A percentile compares a stretch with the other conserved stretches of the same genome.
phyloP scores from a whole-genome alignment of 2,888 invertebrate species.

The Thymelicus lineola region DNA sequence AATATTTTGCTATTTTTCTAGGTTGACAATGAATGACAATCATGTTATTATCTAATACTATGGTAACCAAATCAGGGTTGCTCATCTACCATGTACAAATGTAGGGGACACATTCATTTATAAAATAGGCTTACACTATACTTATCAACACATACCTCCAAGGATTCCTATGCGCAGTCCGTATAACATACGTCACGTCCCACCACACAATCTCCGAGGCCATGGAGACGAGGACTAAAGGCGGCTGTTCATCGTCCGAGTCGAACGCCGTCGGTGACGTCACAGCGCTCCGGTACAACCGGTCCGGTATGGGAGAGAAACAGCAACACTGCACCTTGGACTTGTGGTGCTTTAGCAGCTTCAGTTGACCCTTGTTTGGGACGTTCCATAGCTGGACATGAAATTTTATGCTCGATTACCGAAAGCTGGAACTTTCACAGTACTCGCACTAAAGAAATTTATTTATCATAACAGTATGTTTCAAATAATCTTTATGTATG shows the following conservation, averaged over 20 bases:
- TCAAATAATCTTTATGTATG: too few species aligned
- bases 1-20: too few species aligned
- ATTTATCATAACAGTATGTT: too few species aligned
- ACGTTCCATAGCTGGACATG: slow-evolving; percentile 78
- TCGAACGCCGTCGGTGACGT: slow-evolving; percentile 42
- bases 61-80: too few species aligned
- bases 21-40: too few species aligned
- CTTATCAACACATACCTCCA: slow-evolving; percentile 64
- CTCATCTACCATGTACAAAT: too few species aligned
- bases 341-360: slow-evolving; percentile 80
- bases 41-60: too few species aligned
- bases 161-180: slow-evolving; percentile 54
- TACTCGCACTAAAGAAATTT: too few species aligned
- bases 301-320: slow-evolving; percentile 81
- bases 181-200: slow-evolving; percentile 75
- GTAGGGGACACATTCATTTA: too few species aligned
- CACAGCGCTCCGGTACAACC: slow-evolving; percentile 54
- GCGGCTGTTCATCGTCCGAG: slow-evolving; percentile 62
- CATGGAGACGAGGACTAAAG: slow-evolving; percentile 82
- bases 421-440: too few species aligned
- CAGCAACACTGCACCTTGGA: slow-evolving; percentile 78
- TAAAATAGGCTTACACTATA: too few species aligned
- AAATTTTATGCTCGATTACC: too few species aligned
- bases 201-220: slow-evolving; percentile 86
- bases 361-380: slow-evolving; percentile 65